Evolutionary conservation across 30 jellyfish, hydroid and myxozoan genomes (phyloP).

Genomic region (Pelagia noctiluca): DNA sequence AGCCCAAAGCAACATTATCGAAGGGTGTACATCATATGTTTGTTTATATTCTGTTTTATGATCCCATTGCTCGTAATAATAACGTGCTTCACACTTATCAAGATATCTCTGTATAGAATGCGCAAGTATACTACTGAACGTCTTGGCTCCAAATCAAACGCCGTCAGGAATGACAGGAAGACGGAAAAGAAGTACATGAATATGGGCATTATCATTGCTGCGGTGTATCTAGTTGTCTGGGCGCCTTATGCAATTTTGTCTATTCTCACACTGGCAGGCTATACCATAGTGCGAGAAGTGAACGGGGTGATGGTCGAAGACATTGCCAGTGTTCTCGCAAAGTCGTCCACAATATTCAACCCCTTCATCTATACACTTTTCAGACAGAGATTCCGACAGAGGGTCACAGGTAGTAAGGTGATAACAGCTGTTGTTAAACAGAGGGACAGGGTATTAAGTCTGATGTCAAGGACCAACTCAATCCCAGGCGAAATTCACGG

Average conservation of each 20-base stretch:
- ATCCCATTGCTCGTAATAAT: neutral
- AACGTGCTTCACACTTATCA: neutral
- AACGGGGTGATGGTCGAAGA: too few species aligned
- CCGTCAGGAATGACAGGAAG: neutral
- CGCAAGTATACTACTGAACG: neutral
- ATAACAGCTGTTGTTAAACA: too few species aligned
- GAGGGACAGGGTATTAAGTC: too few species aligned
- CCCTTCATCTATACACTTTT: too few species aligned
- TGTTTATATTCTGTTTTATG: neutral
- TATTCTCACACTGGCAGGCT: too few species aligned
- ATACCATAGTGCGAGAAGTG: too few species aligned
- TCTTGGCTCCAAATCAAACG: neutral
- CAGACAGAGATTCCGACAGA: too few species aligned
- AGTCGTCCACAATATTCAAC: too few species aligned
- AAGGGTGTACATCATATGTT: neutral
- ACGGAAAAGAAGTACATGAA: neutral
- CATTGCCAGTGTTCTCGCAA: too few species aligned
- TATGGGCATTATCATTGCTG: neutral
- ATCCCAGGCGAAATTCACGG: too few species aligned
- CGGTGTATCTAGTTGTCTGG: neutral
- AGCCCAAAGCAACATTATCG: neutral
- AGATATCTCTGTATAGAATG: neutral
- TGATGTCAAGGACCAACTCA: too few species aligned
- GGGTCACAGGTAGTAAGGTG: too few species aligned
- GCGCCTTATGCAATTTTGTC: constrained; percentile 1